phyloP scores from a whole-genome alignment of 2,888 invertebrate species.

The Drosophila silvestris region DNA sequence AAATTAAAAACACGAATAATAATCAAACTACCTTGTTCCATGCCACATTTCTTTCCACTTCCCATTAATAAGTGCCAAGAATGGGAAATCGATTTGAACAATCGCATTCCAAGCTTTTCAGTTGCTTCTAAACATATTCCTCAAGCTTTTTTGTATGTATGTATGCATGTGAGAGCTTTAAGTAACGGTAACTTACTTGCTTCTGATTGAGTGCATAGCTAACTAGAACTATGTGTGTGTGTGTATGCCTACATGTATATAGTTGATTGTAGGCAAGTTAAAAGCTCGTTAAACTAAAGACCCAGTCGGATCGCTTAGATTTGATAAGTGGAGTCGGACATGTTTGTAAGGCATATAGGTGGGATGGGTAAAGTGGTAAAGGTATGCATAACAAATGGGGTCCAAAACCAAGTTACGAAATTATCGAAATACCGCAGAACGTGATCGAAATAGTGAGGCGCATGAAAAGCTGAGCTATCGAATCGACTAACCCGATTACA shows the following conservation, averaged over 20 bases:
- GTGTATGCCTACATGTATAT: neutral
- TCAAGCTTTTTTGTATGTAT: neutral
- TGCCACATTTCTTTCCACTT: neutral
- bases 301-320: constrained; percentile 13
- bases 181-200: constrained; percentile 5
- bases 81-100: neutral
- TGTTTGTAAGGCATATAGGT: constrained; percentile 24
- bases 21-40: neutral
- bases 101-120: neutral
- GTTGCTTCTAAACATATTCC: neutral
- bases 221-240: constrained; percentile 8
- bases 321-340: constrained; percentile 32
- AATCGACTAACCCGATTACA: constrained; percentile 61
- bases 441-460: constrained; percentile 63
- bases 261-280: neutral
- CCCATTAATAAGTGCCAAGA: neutral
- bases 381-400: constrained; percentile 44
- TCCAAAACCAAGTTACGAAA: constrained; percentile 60
- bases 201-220: neutral
- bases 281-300: neutral
- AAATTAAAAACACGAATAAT: neutral
- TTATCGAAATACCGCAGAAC: constrained; percentile 35
- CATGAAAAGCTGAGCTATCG: constrained; percentile 49
- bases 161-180: constrained; percentile 2
- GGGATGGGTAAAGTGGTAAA: neutral